A percentile compares a stretch with the other conserved stretches of the same genome.
phyloP scores from a whole-genome alignment of 2,113 vertebrate genomes.

The Hydrolagus affinis region DNA sequence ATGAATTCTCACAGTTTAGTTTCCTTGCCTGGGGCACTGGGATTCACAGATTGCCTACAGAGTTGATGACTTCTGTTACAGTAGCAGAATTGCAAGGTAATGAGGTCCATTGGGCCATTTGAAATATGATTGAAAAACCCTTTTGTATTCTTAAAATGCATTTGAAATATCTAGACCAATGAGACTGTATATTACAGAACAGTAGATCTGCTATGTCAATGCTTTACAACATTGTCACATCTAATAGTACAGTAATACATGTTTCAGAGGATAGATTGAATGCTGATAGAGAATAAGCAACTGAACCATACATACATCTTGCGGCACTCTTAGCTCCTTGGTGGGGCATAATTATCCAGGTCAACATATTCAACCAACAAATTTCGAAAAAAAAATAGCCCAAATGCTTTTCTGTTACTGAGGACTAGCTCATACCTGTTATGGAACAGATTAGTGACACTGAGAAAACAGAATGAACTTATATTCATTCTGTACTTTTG shows the following conservation, averaged over 20 bases:
- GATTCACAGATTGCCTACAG: not conserved
- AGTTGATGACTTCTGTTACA: not conserved
- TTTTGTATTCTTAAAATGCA: not conserved
- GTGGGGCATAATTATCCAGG: not conserved
- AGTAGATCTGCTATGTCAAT: not conserved
- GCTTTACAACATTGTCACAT: not conserved
- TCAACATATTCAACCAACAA: not conserved
- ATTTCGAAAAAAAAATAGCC: not conserved
- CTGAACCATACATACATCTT: not conserved
- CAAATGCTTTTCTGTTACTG: not conserved
- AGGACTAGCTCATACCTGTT: not conserved
- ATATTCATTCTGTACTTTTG: not conserved
- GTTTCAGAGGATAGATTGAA: not conserved
- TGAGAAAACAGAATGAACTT: not conserved
- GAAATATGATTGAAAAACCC: not conserved
- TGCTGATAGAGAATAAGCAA: not conserved
- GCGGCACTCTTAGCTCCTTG: not conserved
- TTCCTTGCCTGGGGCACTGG: not conserved
- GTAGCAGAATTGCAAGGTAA: not conserved
- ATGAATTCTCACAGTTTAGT: not conserved
- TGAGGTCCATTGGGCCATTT: not conserved
- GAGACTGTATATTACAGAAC: not conserved
- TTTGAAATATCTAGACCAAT: not conserved
- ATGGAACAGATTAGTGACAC: not conserved
- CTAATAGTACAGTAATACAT: not conserved